Evolutionary conservation across 2,888 invertebrate species (phyloP).

Genomic region (Beris chalybata): DNA sequence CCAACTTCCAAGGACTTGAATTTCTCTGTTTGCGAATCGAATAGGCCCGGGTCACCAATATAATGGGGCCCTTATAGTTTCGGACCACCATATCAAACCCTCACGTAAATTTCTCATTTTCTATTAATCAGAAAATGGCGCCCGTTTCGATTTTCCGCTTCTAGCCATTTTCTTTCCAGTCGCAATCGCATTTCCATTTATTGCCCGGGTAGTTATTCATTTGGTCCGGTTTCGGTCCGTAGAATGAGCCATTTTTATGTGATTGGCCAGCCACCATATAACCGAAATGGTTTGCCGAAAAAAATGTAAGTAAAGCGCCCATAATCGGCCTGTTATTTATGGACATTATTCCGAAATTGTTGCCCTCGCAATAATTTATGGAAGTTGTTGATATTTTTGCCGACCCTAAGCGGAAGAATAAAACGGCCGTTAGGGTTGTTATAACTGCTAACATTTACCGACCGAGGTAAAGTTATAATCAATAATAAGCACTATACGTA

Average conservation of each 20-base stretch:
- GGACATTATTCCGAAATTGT: conserved; percentile 25
- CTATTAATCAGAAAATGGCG: too few species aligned
- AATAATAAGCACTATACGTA: conserved; percentile 2
- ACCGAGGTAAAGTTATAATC: conserved; percentile 20
- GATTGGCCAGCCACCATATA: conserved; percentile 5
- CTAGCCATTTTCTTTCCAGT: background rate
- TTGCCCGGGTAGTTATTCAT: conserved; percentile 11
- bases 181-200: conserved; percentile 22
- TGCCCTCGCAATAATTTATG: conserved; percentile 22
- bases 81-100: too few species aligned
- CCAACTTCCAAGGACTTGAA: too few species aligned
- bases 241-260: conserved; percentile 15
- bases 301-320: conserved; percentile 20
- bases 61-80: too few species aligned
- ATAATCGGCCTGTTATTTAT: conserved; percentile 30
- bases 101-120: too few species aligned
- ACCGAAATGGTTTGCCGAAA: background rate
- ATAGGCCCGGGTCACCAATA: too few species aligned
- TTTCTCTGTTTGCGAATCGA: too few species aligned
- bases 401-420: conserved; percentile 18
- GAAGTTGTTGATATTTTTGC: conserved; percentile 22
- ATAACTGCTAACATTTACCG: conserved; percentile 18
- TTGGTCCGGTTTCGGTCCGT: background rate
- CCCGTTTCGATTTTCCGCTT: too few species aligned
- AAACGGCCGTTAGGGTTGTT: conserved; percentile 25